Percentiles rank a stretch among this genome's conserved stretches.
Evolutionary conservation across 2,113 vertebrate genomes (phyloP).

Genomic region (Albula goreensis): DNA sequence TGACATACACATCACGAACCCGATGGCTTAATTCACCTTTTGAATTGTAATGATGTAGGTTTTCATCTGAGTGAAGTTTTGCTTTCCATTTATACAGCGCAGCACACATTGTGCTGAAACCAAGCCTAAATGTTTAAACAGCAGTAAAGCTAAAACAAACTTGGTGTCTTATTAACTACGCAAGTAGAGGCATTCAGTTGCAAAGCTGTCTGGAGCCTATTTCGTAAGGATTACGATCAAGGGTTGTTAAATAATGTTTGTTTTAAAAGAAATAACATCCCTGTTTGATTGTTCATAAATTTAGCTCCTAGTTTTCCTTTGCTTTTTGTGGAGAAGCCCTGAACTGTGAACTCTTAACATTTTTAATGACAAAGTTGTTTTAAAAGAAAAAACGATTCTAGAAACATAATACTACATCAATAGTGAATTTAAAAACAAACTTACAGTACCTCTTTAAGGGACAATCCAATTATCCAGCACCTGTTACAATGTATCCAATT

Average conservation of each 20-base stretch:
- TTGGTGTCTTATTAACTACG: constrained; percentile 44
- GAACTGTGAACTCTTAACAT: neutral
- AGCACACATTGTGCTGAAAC: constrained; percentile 22
- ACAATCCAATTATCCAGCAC: neutral
- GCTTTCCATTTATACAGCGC: constrained; percentile 5
- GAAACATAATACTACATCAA: neutral
- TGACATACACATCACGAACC: constrained; percentile 14
- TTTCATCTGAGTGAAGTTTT: neutral
- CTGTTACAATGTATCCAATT: neutral
- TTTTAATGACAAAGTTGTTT: neutral
- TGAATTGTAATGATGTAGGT: constrained; percentile 8
- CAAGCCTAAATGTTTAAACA: constrained; percentile 46
- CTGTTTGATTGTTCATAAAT: neutral
- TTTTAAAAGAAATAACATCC: neutral
- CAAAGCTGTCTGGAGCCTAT: neutral
- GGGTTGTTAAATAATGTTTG: neutral
- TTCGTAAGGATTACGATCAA: neutral
- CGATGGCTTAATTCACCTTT: constrained; percentile 4
- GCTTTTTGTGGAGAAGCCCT: neutral
- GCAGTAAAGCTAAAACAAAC: constrained; percentile 47
- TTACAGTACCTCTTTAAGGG: neutral
- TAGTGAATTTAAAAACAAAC: neutral
- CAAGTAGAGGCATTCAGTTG: constrained; percentile 21
- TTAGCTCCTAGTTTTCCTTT: neutral
- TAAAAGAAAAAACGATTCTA: neutral